Conservation (phyloP, 1,140 invertebrate genomes). For the Mercenaria mercenaria region DNA sequence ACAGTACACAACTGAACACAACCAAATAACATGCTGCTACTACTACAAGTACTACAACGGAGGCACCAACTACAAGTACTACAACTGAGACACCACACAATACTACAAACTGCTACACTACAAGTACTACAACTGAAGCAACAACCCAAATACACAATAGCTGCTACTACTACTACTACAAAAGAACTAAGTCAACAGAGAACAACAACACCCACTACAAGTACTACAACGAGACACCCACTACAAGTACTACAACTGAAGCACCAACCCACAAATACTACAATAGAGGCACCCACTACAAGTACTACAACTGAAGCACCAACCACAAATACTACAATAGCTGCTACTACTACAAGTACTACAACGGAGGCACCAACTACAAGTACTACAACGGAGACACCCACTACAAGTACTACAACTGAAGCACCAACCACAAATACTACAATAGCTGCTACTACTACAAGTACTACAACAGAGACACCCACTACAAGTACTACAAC, state of each 20-base stretch:
- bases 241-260: conserved; percentile 36
- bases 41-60: conserved; percentile 39
- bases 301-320: conserved; percentile 63
- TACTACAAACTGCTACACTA: conserved; percentile 65
- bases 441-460: conserved; percentile 64
- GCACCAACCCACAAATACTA: conserved; percentile 53
- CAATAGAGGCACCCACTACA: conserved; percentile 61
- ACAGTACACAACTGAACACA: too few species aligned
- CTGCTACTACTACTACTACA: conserved; percentile 64
- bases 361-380: conserved; percentile 65
- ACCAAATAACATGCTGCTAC: conserved; percentile 55
- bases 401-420: too few species aligned
- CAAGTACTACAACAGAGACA: conserved; percentile 55
- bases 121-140: conserved; percentile 44
- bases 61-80: conserved; percentile 63
- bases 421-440: too few species aligned
- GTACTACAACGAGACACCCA: conserved; percentile 59
- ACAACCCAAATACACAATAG: conserved; percentile 47
- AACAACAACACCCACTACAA: conserved; percentile 62
- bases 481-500: conserved; percentile 66
- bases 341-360: conserved; percentile 62
- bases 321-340: conserved; percentile 62
- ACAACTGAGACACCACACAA: conserved; percentile 66
- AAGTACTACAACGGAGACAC: conserved; percentile 65
- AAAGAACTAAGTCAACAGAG: neutral